Base-by-base conservation (phyloP, 1,140 invertebrate genomes). In the Metopolophium dirhodum region DNA sequence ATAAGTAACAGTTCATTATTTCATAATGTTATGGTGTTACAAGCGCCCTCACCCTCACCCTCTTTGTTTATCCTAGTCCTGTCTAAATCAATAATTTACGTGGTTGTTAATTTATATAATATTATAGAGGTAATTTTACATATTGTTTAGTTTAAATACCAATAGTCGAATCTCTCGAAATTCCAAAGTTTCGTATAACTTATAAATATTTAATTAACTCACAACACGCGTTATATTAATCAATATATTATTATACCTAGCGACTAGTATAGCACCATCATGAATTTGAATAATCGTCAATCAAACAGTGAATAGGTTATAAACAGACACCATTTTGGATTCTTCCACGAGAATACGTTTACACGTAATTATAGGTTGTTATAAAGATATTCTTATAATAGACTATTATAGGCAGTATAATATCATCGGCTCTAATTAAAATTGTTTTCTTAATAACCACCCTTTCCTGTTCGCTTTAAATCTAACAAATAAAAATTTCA, bases 191-290 rank as follows among this genome's bases (percentile, higher is more conserved):
- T 61, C 0, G 11, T 30, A 30, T 61, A 30, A 26, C 30, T 77
- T 77, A 77, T 77, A 77, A 77, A 77, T 77, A 77, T 77, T n/a
- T 35, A 35, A 77, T 77, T 77, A 77, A 77, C 61, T 77, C 61
- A 77, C 61, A 77, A n/a, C 61, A 77, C 61, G 14, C 61, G 11
- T 77, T 68, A 68, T 68, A 68, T 68, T n/a, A 77, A n/a, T 77
- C n/a, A n/a, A 77, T 77, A 77, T n/a, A 77, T 18, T 68, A 68
- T 14, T 14, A 30, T 68, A 68, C 30, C 61, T n/a, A 22, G 30
- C n/a, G 14, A 1, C 6, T 77, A 18, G 11, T 3, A 30, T 61
- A 61, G 37, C 37, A 14, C 8, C 57, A 61, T 30, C 26, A n/a
- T 18, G 30, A 68, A 68, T 77, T 35, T 77, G n/a, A 77, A n/a